Evolutionary conservation across 1,140 invertebrate genomes (phyloP), one percentile per base, ranked within the genome.

Genomic region (Phortica variegata): DNA sequence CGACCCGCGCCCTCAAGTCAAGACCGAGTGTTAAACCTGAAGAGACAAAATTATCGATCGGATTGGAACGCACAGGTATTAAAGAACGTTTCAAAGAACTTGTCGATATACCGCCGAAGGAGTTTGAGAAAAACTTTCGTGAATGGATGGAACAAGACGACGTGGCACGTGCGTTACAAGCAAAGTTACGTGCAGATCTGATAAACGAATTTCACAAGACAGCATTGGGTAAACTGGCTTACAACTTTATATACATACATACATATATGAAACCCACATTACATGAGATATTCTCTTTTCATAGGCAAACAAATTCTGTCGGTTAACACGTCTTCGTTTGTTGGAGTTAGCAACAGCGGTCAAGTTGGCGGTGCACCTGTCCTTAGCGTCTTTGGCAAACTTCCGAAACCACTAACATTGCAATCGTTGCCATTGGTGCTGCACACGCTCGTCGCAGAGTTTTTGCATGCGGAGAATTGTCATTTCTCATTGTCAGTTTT

Each of bases 391-490:
- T 17, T 31, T 6, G 3, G 12, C 10, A 31, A 2, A 26, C 3
- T 17, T 3, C 3, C 13, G 5, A 18, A 51, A 10, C 47, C 44
- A 10, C 39, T 58, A 20, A 42, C 58, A 1, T 36, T 54, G 2
- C 66, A 63, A 1, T 65, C 73, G 1, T 20, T 73, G 33, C 26
- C 58, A 16, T 33, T 70, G 50, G 55, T 56, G 0, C 20, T 76
- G 36, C 61, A 72, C 43, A 72, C 65, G 2, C 48, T 76, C 13
- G 70, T 75, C 15, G 70, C 73, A 0, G 73, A 76, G 43, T 75
- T 73, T 33, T 50, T 76, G 10, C 60, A 68, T 47, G 63, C 58
- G 19, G 61, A 75, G 33, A 70, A 73, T 39, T 75, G 61, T 21
- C 73, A 68, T 39, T 71, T 68, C 26, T 56, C 68, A 4, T 39